phyloP scores from a whole-genome alignment of 2,888 invertebrate species.

The Eupithecia insigniata region DNA sequence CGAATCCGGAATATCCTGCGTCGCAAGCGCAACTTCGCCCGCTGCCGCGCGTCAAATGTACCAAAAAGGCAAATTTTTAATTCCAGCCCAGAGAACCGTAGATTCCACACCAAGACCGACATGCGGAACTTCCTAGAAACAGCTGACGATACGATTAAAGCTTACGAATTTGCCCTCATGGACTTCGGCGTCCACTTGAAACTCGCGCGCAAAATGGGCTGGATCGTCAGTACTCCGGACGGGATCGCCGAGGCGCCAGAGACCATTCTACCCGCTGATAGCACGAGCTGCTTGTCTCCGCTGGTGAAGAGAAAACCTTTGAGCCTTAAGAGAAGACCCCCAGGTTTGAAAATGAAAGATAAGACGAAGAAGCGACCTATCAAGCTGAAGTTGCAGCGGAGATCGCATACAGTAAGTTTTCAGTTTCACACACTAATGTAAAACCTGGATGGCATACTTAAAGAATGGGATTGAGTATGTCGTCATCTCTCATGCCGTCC shows the following conservation, averaged over 20 bases:
- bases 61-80: neutral
- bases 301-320: slow-evolving; percentile 61
- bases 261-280: slow-evolving; percentile 50
- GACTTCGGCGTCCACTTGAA: slow-evolving; percentile 80
- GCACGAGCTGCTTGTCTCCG: slow-evolving; percentile 57
- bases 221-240: slow-evolving; percentile 63
- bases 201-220: slow-evolving; percentile 73
- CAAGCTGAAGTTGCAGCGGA: slow-evolving; percentile 45
- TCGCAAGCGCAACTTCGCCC: neutral
- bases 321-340: slow-evolving; percentile 52
- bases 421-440: slow-evolving; percentile 5
- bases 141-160: slow-evolving; percentile 50
- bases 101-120: slow-evolving; percentile 76
- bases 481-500: too few species aligned
- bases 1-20: neutral
- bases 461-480: neutral
- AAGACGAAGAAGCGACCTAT: slow-evolving; percentile 41
- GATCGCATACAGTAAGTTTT: slow-evolving; percentile 37
- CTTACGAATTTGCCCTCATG: slow-evolving; percentile 62
- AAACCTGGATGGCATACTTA: neutral
- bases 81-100: slow-evolving; percentile 70
- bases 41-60: neutral
- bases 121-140: slow-evolving; percentile 70
- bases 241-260: slow-evolving; percentile 52
- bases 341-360: slow-evolving; percentile 43